Base-by-base conservation (phyloP, 2,888 invertebrate genomes). In the Autographa pulchrina region DNA sequence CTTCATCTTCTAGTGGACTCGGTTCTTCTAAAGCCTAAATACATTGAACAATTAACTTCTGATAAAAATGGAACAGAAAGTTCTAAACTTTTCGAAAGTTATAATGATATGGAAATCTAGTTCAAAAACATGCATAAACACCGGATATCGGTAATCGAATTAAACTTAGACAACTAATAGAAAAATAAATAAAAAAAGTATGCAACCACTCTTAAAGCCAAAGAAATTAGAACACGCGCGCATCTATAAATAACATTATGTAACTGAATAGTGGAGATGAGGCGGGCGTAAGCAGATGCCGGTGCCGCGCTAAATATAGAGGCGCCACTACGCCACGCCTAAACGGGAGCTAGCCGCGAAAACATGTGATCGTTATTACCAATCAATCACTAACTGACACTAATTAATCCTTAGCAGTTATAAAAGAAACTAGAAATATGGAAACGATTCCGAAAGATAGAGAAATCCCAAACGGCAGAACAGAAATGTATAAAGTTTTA, bases 281-380 rank as follows among this genome's bases (percentile, higher is more conserved):
- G 83, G 81, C 83, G 78, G 74, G 76, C 82, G 89, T 86, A 89
- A 91, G 87, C 85, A 78, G 86, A 88, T 76, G 80, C 88, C 87
- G 80, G 70, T 78, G 80, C 78, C 80, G 78, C 43, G 78, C 92
- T 94, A 93, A 92, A 93, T 92, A 89, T 94, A 94, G 91, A 86
- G 89, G 88, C 88, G 91, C 77, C 77, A 71, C 74, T 65, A 78
- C 74, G 77, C 87, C 87, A 87, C 90, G 89, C 92, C 92, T 89
- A 86, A 91, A 85, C 86, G 75, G 91, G 91, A 77, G 68, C 66
- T 76, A 59, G 71, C 84, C 81, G 74, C 86, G 88, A 89, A 86
- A 88, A 71, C 61, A 67, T 72, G 72, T 72, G 70, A 65, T 78
- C 85, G 83, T 83, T 78, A 78, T 67, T 72, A 65, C 67, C 75